These are phyloP conservation scores for Dascillus cervinus DNA, from an alignment of 2,888 invertebrate species.

Conservation along the genomic window DNA sequence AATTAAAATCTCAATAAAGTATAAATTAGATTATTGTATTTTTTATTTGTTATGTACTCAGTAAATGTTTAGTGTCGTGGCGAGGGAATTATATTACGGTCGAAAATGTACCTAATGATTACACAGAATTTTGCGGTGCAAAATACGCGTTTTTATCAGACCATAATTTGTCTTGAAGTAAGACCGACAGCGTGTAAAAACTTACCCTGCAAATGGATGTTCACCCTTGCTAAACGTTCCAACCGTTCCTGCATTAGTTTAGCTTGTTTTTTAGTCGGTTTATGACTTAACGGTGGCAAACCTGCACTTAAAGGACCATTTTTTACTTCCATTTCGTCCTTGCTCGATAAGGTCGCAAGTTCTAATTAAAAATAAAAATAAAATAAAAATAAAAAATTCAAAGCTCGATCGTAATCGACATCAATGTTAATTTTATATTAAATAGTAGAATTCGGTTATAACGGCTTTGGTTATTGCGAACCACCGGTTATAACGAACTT, in stretches of 20 bases:
- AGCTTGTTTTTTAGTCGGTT: slow-evolving; percentile 58
- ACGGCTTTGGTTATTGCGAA: too few relatives aligned
- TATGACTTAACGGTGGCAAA: slow-evolving; percentile 37
- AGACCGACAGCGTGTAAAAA: too few relatives aligned
- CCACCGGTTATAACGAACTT: too few relatives aligned
- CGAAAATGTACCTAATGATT: too few relatives aligned
- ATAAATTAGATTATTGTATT: too few relatives aligned
- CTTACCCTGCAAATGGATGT: slow-evolving; percentile 80
- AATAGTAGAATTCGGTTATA: not conserved
- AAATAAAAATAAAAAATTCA: slow-evolving; percentile 13
- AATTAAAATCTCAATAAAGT: too few relatives aligned
- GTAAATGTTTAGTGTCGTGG: too few relatives aligned
- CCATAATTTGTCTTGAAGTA: too few relatives aligned
- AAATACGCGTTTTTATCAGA: too few relatives aligned
- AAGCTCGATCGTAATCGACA: slow-evolving; percentile 8
- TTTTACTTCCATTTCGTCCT: slow-evolving; percentile 46
- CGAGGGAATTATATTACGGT: too few relatives aligned
- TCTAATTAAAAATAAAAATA: slow-evolving; percentile 39
- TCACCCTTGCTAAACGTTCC: slow-evolving; percentile 70
- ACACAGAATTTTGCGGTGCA: too few relatives aligned
- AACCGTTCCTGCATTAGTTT: slow-evolving; percentile 63
- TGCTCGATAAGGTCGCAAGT: slow-evolving; percentile 48
- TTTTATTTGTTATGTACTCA: too few relatives aligned
- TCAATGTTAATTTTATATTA: slow-evolving; percentile 7
- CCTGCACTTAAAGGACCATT: slow-evolving; percentile 38